Percentiles rank a stretch among this genome's conserved stretches.
Evolutionary conservation across 2,888 invertebrate species (phyloP).

Genomic region (Mayetiola destructor): DNA sequence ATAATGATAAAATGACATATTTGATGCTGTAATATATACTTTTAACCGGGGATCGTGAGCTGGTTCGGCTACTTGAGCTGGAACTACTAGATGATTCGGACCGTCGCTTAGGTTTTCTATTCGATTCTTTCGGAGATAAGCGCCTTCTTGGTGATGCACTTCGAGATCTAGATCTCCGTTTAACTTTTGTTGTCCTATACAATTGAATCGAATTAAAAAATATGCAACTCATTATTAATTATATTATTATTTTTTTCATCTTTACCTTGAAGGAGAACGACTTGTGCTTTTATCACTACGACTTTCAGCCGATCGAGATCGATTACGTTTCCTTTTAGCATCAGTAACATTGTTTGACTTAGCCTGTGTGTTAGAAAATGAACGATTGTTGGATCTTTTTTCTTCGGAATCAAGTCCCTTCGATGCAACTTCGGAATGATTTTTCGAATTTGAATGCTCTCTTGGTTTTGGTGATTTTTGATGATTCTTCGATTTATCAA

Average conservation of each 20-base stretch:
- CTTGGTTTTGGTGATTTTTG: not conserved
- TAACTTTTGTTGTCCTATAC: too few species aligned
- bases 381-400: slow-evolving; percentile 8
- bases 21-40: too few species aligned
- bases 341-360: slow-evolving; percentile 48
- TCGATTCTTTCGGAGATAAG: slow-evolving; percentile 8
- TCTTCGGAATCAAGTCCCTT: not conserved
- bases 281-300: not conserved
- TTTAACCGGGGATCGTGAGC: too few species aligned
- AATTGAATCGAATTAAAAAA: too few species aligned
- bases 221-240: not conserved
- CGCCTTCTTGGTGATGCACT: too few species aligned
- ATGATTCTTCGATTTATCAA: not conserved
- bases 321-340: slow-evolving; percentile 25
- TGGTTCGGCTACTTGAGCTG: slow-evolving; percentile 19
- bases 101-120: not conserved
- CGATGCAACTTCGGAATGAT: not conserved
- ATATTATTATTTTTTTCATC: too few species aligned
- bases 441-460: not conserved
- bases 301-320: not conserved
- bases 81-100: slow-evolving; percentile 19
- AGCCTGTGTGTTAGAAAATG: slow-evolving; percentile 43
- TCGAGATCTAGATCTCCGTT: too few species aligned
- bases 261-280: not conserved
- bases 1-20: not conserved